Evolutionary conservation across 1,140 invertebrate species (phyloP).

Genomic region (Pararge aegeria): DNA sequence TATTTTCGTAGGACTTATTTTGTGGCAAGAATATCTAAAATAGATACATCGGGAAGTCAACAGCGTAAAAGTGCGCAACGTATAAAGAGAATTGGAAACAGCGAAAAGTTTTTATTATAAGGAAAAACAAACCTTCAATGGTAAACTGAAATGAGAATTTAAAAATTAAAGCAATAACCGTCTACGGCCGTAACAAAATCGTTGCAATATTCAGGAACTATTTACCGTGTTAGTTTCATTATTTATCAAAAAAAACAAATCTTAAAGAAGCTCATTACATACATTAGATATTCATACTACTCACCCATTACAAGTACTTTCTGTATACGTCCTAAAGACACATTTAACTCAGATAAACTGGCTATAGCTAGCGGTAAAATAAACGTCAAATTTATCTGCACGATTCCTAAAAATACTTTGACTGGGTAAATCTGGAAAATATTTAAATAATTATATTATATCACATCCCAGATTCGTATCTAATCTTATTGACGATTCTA

Average conservation of each 20-base stretch:
- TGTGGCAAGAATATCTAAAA: too few relatives aligned
- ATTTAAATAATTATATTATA: too few relatives aligned
- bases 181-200: not conserved
- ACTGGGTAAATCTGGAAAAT: slow-evolving; percentile 83
- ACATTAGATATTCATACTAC: slow-evolving; percentile 17
- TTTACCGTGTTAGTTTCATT: not conserved
- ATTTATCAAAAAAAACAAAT: not conserved
- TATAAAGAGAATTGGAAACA: not conserved
- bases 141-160: not conserved
- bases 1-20: too few relatives aligned
- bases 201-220: not conserved
- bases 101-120: not conserved
- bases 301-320: slow-evolving; percentile 83
- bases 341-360: slow-evolving; percentile 82
- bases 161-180: not conserved
- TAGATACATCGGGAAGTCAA: too few relatives aligned
- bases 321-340: slow-evolving; percentile 85
- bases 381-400: slow-evolving; percentile 83
- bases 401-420: slow-evolving; percentile 85
- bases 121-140: not conserved
- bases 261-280: not conserved
- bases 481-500: too few relatives aligned
- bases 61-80: too few relatives aligned
- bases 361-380: slow-evolving; percentile 88
- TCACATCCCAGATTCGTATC: too few relatives aligned